phyloP scores from a whole-genome alignment of 1,140 invertebrate genomes.

The Pseudomyrmex sp. region DNA sequence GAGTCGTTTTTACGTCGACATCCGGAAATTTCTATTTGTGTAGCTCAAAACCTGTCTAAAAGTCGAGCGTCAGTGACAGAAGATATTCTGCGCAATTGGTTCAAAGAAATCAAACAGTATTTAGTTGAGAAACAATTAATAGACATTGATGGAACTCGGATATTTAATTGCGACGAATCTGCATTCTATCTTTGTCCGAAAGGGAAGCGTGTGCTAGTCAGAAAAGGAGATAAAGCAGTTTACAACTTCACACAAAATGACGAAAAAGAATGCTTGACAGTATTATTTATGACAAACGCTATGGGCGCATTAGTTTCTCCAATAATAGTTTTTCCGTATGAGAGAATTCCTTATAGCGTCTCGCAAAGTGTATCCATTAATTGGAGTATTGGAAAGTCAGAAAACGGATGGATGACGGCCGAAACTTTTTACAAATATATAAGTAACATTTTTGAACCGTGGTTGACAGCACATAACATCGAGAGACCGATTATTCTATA shows the following conservation, averaged over 20 bases:
- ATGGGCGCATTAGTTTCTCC: conserved; percentile 36
- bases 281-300: conserved; percentile 47
- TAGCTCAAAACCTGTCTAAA: conserved; percentile 73
- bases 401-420: conserved; percentile 81
- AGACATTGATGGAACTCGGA: conserved; percentile 23
- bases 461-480: conserved; percentile 77
- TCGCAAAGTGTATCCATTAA: conserved; percentile 72
- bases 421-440: conserved; percentile 82
- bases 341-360: conserved; percentile 43
- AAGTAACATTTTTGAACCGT: conserved; percentile 80
- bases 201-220: not conserved
- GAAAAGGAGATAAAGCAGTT: conserved; percentile 46
- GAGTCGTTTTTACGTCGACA: conserved; percentile 74
- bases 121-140: conserved; percentile 54
- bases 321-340: conserved; percentile 50
- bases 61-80: conserved; percentile 70
- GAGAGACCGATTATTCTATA: conserved; percentile 77
- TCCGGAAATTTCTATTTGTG: conserved; percentile 70
- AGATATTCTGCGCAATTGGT: conserved; percentile 65
- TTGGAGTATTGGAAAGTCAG: conserved; percentile 78
- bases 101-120: conserved; percentile 67
- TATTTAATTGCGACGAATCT: conserved; percentile 43
- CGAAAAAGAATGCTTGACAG: conserved; percentile 48
- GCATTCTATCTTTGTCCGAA: conserved; percentile 44
- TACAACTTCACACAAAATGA: conserved; percentile 25